Conservation (phyloP, 2,113 vertebrate species). For the Platichthys flesus region DNA sequence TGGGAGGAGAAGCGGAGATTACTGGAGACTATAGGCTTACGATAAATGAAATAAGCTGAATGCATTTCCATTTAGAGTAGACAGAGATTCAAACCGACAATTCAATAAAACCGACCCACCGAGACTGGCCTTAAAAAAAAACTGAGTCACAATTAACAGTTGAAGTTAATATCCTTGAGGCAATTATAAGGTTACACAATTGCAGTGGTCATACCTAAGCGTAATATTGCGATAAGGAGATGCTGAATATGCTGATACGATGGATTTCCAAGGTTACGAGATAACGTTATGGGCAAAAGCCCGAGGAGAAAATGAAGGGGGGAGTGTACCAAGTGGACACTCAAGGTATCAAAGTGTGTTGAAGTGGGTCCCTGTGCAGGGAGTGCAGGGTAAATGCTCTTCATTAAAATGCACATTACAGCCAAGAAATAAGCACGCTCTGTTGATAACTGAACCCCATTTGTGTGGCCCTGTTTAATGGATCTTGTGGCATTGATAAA, state of each 20-base stretch:
- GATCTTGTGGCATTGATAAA: constrained; percentile 51
- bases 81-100: constrained; percentile 47
- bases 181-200: constrained; percentile 60
- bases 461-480: constrained; percentile 42
- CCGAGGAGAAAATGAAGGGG: constrained; percentile 19
- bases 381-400: constrained; percentile 26
- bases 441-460: constrained; percentile 41
- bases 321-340: constrained; percentile 20
- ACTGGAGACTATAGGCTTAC: constrained; percentile 34
- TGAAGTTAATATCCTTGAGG: constrained; percentile 52
- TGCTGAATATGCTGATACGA: constrained; percentile 57
- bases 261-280: constrained; percentile 51
- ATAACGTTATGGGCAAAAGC: constrained; percentile 21
- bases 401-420: constrained; percentile 49
- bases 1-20: constrained; percentile 28
- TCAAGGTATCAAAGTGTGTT: constrained; percentile 48
- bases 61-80: constrained; percentile 64
- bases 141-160: constrained; percentile 40
- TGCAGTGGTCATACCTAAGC: constrained; percentile 32
- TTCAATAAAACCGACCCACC: constrained; percentile 57
- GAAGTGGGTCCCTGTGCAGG: constrained; percentile 33
- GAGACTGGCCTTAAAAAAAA: constrained; percentile 44
- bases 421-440: constrained; percentile 34
- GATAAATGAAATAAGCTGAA: constrained; percentile 65
- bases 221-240: constrained; percentile 49